These are phyloP conservation scores for Gari tellinella DNA, from an alignment of 2,888 invertebrate species.

Conservation along the genomic window DNA sequence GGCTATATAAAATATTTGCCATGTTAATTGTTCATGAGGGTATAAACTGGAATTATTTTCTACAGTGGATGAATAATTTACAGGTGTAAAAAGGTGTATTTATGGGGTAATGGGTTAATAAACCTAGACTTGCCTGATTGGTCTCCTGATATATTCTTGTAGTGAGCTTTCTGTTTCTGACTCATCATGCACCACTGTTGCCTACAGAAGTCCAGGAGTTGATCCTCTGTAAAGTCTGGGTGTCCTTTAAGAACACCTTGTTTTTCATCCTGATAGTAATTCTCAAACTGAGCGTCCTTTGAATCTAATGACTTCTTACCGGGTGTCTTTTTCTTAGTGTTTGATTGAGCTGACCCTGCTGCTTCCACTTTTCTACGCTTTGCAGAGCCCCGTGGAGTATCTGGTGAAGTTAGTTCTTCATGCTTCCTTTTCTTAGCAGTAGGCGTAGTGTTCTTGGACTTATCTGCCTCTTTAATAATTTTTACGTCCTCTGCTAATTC, in stretches of 20 bases:
- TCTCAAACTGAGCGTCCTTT: slow-evolving; percentile 77
- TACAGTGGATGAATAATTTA: too few relatives aligned
- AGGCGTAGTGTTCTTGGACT: slow-evolving; percentile 19
- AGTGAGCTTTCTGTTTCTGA: slow-evolving; percentile 75
- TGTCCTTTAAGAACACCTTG: slow-evolving; percentile 78
- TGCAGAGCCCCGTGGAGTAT: slow-evolving; percentile 19
- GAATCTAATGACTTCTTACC: slow-evolving; percentile 23
- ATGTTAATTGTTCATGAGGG: too few relatives aligned
- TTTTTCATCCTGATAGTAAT: slow-evolving; percentile 79
- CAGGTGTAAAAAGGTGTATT: too few relatives aligned
- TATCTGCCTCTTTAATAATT: slow-evolving; percentile 36
- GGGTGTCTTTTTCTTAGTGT: slow-evolving; percentile 28
- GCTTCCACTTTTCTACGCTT: slow-evolving; percentile 55
- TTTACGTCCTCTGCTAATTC: slow-evolving; percentile 45
- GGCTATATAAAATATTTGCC: too few relatives aligned
- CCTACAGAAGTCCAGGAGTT: slow-evolving; percentile 73
- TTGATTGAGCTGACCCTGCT: slow-evolving; percentile 19
- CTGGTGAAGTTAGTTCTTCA: slow-evolving; percentile 52
- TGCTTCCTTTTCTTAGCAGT: slow-evolving; percentile 47
- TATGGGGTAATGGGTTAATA: too few relatives aligned
- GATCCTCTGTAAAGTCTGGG: slow-evolving; percentile 76
- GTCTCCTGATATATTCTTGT: slow-evolving; percentile 67
- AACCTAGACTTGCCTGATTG: slow-evolving; percentile 41
- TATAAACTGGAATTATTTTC: too few relatives aligned
- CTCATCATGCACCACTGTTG: slow-evolving; percentile 80